Conservation (phyloP, 2,888 invertebrate species). For the Zygogramma bicolorata region DNA sequence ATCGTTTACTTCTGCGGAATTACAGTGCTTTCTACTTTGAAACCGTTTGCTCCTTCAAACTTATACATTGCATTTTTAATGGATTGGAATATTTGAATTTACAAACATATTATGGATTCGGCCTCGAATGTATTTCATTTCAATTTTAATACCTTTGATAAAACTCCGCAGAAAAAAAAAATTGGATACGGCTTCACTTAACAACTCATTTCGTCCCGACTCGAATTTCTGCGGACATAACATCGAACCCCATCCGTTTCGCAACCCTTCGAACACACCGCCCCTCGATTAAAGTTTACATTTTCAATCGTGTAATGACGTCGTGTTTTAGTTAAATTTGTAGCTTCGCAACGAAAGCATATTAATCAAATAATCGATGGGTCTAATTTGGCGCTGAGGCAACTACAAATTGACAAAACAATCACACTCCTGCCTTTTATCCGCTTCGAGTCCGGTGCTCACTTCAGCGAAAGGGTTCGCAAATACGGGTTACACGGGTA, state of each 20-base stretch:
- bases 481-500: conserved; percentile 61
- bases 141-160: no score
- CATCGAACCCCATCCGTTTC: not conserved
- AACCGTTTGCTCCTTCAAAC: no score
- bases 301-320: conserved; percentile 47
- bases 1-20: no score
- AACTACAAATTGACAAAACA: conserved; percentile 65
- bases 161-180: no score
- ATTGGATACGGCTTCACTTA: no score
- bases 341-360: conserved; percentile 49
- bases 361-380: conserved; percentile 64
- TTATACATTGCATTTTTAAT: no score
- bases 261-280: not conserved
- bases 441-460: conserved; percentile 51
- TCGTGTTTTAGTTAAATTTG: conserved; percentile 53
- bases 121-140: no score
- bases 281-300: conserved; percentile 36
- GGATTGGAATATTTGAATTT: no score
- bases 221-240: not conserved
- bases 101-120: no score
- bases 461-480: conserved; percentile 61
- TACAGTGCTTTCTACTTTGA: no score
- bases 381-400: conserved; percentile 64
- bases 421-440: conserved; percentile 62
- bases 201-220: not conserved